phyloP scores from a whole-genome alignment of 2,888 invertebrate genomes.

The Nipponacmea schrenckii region DNA sequence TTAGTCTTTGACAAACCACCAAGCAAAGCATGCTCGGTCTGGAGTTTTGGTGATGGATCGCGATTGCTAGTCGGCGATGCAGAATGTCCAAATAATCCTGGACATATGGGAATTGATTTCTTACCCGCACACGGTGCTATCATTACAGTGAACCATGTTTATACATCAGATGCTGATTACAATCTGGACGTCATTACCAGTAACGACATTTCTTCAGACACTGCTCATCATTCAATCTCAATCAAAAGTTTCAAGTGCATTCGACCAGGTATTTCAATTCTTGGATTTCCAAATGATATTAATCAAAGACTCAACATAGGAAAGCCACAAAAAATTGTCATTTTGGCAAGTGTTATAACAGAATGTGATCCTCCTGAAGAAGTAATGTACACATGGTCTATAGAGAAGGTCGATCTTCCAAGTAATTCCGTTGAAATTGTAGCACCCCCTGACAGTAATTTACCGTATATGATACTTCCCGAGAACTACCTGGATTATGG shows the following conservation, averaged over 20 bases:
- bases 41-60: slow-evolving; percentile 26
- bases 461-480: slow-evolving; percentile 26
- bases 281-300: slow-evolving; percentile 26
- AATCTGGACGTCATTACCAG: slow-evolving; percentile 21
- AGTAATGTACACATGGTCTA: slow-evolving; percentile 24
- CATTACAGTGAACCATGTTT: slow-evolving; percentile 17
- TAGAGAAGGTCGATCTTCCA: slow-evolving; percentile 9
- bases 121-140: background rate
- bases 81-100: slow-evolving; percentile 20
- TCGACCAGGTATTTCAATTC: slow-evolving; percentile 27
- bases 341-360: slow-evolving; percentile 25
- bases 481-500: slow-evolving; percentile 22
- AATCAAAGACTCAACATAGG: slow-evolving; percentile 14
- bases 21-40: slow-evolving; percentile 25
- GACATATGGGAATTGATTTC: slow-evolving; percentile 13
- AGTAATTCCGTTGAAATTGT: background rate
- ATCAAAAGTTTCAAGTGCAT: slow-evolving; percentile 22
- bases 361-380: slow-evolving; percentile 26
- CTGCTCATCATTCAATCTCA: slow-evolving; percentile 11
- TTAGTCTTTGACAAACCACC: slow-evolving; percentile 15
- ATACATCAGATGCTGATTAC: slow-evolving; percentile 13
- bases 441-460: background rate
- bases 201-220: slow-evolving; percentile 22
- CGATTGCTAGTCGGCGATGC: slow-evolving; percentile 20
- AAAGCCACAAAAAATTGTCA: slow-evolving; percentile 15